These are phyloP conservation scores for Xanthia icteritia DNA, from an alignment of 2,888 invertebrate species.

Conservation along the genomic window DNA sequence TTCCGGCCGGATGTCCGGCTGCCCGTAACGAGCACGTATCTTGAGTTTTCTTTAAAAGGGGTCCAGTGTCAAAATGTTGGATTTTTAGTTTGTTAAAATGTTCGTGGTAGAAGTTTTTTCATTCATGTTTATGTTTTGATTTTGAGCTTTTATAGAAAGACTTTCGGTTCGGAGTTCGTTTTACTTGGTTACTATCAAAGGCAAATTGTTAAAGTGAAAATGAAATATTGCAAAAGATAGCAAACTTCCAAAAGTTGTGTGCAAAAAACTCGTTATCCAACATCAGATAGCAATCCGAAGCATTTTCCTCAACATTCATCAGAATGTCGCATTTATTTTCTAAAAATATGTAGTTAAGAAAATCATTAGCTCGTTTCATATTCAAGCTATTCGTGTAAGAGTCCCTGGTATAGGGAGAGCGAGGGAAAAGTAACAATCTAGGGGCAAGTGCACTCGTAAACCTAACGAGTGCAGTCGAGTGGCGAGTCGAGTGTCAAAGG, in stretches of 20 bases:
- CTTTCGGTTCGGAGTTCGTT: constrained; percentile 2
- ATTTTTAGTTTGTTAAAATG: constrained; percentile 56
- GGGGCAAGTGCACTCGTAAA: constrained; percentile 78
- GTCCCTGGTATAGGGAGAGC: constrained; percentile 63
- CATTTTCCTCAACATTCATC: constrained; percentile 50
- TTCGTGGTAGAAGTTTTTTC: constrained; percentile 5
- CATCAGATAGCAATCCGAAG: constrained; percentile 42
- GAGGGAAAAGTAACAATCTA: constrained; percentile 80
- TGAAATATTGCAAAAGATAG: constrained; percentile 26
- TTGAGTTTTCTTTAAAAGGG: constrained; percentile 75
- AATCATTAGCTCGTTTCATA: constrained; percentile 75
- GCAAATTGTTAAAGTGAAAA: constrained; percentile 29
- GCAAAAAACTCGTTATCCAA: constrained; percentile 41
- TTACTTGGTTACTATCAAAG: constrained; percentile 22
- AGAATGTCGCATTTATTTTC: constrained; percentile 52
- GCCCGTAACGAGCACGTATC: constrained; percentile 82
- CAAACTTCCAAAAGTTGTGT: constrained; percentile 24
- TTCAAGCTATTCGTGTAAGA: constrained; percentile 66
- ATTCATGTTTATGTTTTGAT: constrained; percentile 17
- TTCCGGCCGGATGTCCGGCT: constrained; percentile 84
- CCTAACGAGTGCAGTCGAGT: constrained; percentile 81
- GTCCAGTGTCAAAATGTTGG: constrained; percentile 59
- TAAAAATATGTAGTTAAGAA: constrained; percentile 62
- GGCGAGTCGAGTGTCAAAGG: constrained; percentile 75
- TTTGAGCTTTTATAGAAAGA: constrained; percentile 12